Conservation (phyloP, 2,888 invertebrate species). For the Acleris emargana region DNA sequence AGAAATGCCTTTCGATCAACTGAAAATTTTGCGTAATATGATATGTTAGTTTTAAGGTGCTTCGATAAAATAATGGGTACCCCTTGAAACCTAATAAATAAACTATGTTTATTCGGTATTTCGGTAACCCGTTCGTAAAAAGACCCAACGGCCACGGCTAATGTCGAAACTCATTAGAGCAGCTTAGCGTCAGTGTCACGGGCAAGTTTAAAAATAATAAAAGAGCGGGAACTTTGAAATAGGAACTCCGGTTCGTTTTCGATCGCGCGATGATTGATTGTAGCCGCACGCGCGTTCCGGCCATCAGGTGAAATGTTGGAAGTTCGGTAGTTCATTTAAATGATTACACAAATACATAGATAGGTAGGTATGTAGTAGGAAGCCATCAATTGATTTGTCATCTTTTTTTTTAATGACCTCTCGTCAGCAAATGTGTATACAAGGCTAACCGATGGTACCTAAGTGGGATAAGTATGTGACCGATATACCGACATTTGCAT, state of each 20-base stretch:
- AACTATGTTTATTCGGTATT: conserved; percentile 12
- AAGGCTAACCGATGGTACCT: too few relatives aligned
- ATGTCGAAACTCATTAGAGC: conserved; percentile 81
- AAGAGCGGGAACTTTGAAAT: conserved; percentile 70
- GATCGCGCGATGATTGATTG: conserved; percentile 69
- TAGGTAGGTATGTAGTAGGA: too few relatives aligned
- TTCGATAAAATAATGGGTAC: too few relatives aligned
- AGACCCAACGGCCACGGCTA: conserved; percentile 64
- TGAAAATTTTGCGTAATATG: too few relatives aligned
- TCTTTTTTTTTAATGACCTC: too few relatives aligned
- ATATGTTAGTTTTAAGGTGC: too few relatives aligned
- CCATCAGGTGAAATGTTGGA: conserved; percentile 45
- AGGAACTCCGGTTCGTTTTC: conserved; percentile 66
- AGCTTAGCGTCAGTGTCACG: conserved; percentile 80
- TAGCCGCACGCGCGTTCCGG: conserved; percentile 47
- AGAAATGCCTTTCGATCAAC: too few relatives aligned
- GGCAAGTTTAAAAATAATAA: conserved; percentile 77
- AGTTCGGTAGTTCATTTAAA: conserved; percentile 29
- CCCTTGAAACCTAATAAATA: too few relatives aligned
- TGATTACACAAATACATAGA: background rate
- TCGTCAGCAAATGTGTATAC: too few relatives aligned
- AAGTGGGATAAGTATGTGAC: too few relatives aligned
- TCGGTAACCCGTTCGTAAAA: conserved; percentile 70
- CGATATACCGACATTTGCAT: too few relatives aligned
- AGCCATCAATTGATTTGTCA: too few relatives aligned